Conservation (phyloP, 1,140 invertebrate species). For the Tribolium madens region DNA sequence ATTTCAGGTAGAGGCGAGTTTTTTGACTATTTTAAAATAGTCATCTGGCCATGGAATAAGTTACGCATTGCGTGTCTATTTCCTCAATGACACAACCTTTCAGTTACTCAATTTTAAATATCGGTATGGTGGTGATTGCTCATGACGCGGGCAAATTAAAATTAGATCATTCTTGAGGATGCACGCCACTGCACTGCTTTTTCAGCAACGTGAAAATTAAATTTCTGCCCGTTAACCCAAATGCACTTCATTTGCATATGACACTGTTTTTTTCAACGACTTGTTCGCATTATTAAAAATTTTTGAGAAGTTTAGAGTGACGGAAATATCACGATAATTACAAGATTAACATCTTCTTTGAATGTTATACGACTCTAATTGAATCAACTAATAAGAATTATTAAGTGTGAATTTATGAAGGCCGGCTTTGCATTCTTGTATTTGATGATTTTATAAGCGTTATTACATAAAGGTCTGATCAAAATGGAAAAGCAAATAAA, state of each 20-base stretch:
- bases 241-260: conserved; percentile 31
- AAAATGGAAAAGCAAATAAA: too few species aligned
- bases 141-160: neutral
- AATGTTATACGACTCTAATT: conserved; percentile 2
- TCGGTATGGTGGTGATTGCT: neutral
- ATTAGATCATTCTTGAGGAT: neutral
- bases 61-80: conserved; percentile 27
- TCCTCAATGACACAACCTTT: conserved; percentile 22
- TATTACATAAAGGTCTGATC: too few species aligned
- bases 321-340: conserved; percentile 2
- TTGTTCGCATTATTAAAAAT: neutral
- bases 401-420: conserved; percentile 31
- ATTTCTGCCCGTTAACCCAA: conserved; percentile 5
- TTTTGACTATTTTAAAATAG: neutral
- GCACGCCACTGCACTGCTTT: neutral
- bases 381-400: conserved; percentile 15
- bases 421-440: neutral
- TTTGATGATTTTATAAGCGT: neutral
- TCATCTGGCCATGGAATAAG: conserved; percentile 7
- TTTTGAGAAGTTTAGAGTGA: neutral
- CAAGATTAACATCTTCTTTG: conserved; percentile 13
- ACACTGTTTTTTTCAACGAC: conserved; percentile 18
- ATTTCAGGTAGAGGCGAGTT: neutral
- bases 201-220: neutral
- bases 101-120: neutral